phyloP scores from a whole-genome alignment of 1,140 invertebrate genomes.

The Euwallacea fornicatus region DNA sequence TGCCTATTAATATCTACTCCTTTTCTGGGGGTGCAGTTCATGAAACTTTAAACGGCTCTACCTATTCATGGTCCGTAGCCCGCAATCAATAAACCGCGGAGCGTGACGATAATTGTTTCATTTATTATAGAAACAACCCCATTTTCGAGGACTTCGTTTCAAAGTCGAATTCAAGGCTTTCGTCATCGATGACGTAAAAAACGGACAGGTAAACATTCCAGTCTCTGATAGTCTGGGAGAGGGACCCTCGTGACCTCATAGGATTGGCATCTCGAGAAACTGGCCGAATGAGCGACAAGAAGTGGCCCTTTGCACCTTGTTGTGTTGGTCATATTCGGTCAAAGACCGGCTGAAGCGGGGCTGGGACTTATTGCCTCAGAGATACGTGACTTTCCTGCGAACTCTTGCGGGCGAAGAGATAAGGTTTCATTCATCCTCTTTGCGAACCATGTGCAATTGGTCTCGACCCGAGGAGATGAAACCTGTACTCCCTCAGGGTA shows the following conservation, averaged over 20 bases:
- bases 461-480: background rate
- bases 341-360: constrained; percentile 14
- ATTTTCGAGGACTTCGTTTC: background rate
- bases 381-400: background rate
- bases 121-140: background rate
- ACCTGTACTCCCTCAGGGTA: constrained; percentile 10
- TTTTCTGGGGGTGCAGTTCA: constrained; percentile 12
- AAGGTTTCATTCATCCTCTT: background rate
- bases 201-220: background rate
- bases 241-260: background rate
- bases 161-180: background rate
- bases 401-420: background rate
- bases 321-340: constrained; percentile 17
- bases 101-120: background rate
- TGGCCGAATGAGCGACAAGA: constrained; percentile 4
- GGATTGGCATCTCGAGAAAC: constrained; percentile 3
- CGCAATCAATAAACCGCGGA: background rate
- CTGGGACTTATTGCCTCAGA: background rate
- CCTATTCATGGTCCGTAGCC: background rate
- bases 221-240: background rate
- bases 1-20: constrained; percentile 14
- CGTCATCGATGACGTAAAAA: background rate
- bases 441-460: background rate
- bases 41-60: background rate
- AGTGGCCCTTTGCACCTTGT: constrained; percentile 19